Conservation (phyloP, 2,888 invertebrate species). For the Drosophila sordidula region DNA sequence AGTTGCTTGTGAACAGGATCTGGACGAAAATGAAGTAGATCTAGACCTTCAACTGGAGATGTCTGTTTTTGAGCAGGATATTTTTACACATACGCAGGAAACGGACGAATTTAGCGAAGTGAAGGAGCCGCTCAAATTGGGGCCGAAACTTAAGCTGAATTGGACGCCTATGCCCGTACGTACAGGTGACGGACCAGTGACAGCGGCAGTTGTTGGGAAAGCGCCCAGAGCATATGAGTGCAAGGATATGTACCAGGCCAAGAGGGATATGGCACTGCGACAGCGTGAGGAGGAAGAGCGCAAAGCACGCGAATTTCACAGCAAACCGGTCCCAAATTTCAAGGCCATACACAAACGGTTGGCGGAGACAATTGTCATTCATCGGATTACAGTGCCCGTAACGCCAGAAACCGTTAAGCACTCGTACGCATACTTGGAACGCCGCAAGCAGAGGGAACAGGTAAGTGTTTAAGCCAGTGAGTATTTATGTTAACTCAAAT, state of each 20-base stretch:
- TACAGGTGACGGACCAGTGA: background rate
- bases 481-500: background rate
- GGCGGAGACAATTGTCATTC: slow-evolving; percentile 43
- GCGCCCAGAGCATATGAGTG: slow-evolving; percentile 72
- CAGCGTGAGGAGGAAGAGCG: slow-evolving; percentile 77
- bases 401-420: slow-evolving; percentile 82
- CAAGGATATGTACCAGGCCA: slow-evolving; percentile 78
- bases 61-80: background rate
- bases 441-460: slow-evolving; percentile 48
- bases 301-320: slow-evolving; percentile 82
- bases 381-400: slow-evolving; percentile 70
- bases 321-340: slow-evolving; percentile 83
- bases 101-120: background rate
- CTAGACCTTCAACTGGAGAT: background rate
- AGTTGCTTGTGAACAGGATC: background rate
- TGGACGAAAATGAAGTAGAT: background rate
- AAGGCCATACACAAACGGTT: slow-evolving; percentile 52
- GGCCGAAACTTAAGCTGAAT: slow-evolving; percentile 4
- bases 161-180: slow-evolving; percentile 13
- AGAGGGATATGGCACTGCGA: slow-evolving; percentile 64
- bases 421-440: slow-evolving; percentile 64
- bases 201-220: background rate
- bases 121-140: background rate
- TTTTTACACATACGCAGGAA: background rate
- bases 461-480: slow-evolving; percentile 43